phyloP scores from a whole-genome alignment of 2,797 vertebrate species.

The Chromobotia macracanthus region DNA sequence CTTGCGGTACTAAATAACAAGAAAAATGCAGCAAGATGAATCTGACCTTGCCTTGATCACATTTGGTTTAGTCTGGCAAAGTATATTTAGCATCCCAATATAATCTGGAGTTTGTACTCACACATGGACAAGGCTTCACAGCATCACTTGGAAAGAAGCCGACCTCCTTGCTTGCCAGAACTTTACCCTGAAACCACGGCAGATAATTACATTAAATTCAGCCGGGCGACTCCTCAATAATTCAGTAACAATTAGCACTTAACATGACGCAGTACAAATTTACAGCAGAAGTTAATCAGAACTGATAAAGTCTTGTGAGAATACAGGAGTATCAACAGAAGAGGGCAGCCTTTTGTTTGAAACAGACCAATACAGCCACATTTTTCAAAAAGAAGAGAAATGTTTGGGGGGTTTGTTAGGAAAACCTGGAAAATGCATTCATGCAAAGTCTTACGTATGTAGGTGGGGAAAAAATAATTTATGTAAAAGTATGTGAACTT shows the following conservation, averaged over 20 bases:
- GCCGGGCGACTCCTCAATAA: conserved; percentile 68
- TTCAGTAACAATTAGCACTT: conserved; percentile 72
- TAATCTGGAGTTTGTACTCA: conserved; percentile 77
- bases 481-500: too few relatives aligned
- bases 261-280: conserved; percentile 62
- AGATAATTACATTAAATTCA: conserved; percentile 70
- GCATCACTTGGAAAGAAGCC: conserved; percentile 96
- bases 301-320: conserved; percentile 10
- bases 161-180: conserved; percentile 88
- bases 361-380: background rate
- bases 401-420: too few relatives aligned
- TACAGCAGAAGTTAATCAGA: conserved; percentile 63
- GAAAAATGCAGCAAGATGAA: conserved; percentile 26
- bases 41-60: conserved; percentile 19
- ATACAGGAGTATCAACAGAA: background rate
- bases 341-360: background rate
- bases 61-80: conserved; percentile 28
- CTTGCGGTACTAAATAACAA: conserved; percentile 12
- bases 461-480: too few relatives aligned
- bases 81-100: conserved; percentile 41
- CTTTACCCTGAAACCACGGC: conserved; percentile 85
- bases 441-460: too few relatives aligned
- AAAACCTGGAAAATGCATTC: too few relatives aligned
- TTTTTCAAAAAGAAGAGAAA: too few relatives aligned
- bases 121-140: conserved; percentile 93